phyloP scores from a whole-genome alignment of 2,113 vertebrate genomes.

The Notothenia rossii region DNA sequence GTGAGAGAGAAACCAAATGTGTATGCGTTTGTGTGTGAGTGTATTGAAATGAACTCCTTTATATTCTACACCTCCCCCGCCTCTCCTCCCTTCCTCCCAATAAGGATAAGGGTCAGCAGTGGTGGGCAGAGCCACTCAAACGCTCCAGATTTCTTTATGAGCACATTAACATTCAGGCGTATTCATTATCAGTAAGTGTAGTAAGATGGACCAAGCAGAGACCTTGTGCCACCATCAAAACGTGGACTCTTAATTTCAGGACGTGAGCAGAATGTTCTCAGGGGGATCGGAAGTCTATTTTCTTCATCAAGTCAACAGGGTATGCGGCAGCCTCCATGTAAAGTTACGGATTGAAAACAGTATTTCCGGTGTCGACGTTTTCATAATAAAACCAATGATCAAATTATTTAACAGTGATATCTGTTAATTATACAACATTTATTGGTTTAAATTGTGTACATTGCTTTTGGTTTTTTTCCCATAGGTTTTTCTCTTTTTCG shows the following conservation, averaged over 20 bases:
- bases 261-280: conserved; percentile 59
- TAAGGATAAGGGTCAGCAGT: conserved; percentile 93
- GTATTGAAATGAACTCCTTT: conserved; percentile 94
- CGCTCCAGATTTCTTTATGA: conserved; percentile 95
- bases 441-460: too few relatives aligned
- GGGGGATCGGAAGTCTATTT: conserved; percentile 9
- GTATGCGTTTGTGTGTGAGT: conserved; percentile 63
- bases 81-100: conserved; percentile 73
- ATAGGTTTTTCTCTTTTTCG: too few relatives aligned
- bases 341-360: too few relatives aligned
- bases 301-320: conserved; percentile 15
- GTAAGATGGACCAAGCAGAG: conserved; percentile 75
- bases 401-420: too few relatives aligned
- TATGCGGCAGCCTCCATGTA: too few relatives aligned
- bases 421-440: too few relatives aligned
- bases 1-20: conserved; percentile 36
- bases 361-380: too few relatives aligned
- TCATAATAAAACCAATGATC: too few relatives aligned
- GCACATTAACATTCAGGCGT: conserved; percentile 94
- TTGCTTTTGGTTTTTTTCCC: too few relatives aligned
- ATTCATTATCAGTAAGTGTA: conserved; percentile 96
- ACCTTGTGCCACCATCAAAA: conserved; percentile 71
- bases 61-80: conserved; percentile 64
- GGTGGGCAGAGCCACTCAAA: conserved; percentile 92
- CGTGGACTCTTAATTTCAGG: conserved; percentile 64